phyloP scores from a whole-genome alignment of 2,888 invertebrate genomes.

The Idaea biselata region DNA sequence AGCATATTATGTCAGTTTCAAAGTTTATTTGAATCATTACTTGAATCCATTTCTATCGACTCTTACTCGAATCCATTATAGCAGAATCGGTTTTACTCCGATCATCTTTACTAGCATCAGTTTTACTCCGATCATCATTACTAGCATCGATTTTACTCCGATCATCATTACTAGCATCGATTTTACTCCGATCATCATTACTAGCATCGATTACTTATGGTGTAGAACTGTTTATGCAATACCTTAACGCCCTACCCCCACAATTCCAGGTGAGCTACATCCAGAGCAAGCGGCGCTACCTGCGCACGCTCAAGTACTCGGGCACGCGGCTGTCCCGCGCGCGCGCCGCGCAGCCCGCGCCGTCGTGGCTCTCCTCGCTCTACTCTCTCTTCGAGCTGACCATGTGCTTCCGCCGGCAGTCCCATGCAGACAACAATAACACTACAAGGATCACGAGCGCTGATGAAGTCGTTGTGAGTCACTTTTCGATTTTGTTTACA shows the following conservation, averaged over 20 bases:
- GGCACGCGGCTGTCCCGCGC: constrained; percentile 67
- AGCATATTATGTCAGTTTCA: no score
- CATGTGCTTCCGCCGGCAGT: constrained; percentile 58
- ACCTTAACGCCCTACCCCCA: no score
- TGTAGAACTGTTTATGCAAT: constrained; percentile 33
- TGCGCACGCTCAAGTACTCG: constrained; percentile 75
- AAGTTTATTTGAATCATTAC: background rate
- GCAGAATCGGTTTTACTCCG: background rate
- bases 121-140: constrained; percentile 14
- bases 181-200: constrained; percentile 18
- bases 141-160: background rate
- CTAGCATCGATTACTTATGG: constrained; percentile 40
- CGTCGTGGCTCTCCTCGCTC: constrained; percentile 48
- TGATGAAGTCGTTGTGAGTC: constrained; percentile 64
- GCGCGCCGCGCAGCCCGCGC: constrained; percentile 34
- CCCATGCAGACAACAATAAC: constrained; percentile 55
- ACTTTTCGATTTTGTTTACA: background rate
- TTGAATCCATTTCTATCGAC: constrained; percentile 6
- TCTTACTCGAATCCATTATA: constrained; percentile 8
- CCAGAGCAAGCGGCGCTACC: constrained; percentile 75
- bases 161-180: background rate
- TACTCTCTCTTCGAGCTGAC: constrained; percentile 57
- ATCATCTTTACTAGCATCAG: background rate
- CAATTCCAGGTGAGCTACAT: constrained; percentile 70
- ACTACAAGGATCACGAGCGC: constrained; percentile 56